Evolutionary conservation across 2,888 invertebrate genomes (phyloP).

Genomic region (Leucania comma): DNA sequence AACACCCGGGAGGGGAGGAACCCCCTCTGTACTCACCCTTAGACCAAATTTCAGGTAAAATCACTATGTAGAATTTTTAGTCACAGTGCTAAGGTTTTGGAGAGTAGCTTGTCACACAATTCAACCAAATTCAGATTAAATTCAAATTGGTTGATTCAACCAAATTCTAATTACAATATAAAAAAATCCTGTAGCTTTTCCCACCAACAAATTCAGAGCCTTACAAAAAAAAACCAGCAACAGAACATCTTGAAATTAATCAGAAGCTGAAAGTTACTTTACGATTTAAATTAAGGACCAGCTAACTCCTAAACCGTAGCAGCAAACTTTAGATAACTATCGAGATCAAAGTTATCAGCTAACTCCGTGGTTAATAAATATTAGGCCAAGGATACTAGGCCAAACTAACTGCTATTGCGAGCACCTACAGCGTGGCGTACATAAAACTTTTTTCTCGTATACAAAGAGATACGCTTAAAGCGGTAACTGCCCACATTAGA

Average conservation of each 20-base stretch:
- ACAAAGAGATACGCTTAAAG: no score
- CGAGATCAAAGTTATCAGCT: slow-evolving; percentile 58
- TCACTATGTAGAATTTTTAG: slow-evolving; percentile 15
- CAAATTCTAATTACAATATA: not conserved
- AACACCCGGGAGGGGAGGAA: slow-evolving; percentile 88
- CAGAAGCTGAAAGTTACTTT: not conserved
- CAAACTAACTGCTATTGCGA: slow-evolving; percentile 26
- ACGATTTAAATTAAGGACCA: not conserved
- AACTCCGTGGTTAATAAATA: slow-evolving; percentile 31
- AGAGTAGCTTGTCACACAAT: not conserved
- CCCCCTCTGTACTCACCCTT: slow-evolving; percentile 88
- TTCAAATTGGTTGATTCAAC: not conserved
- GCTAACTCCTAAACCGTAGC: slow-evolving; percentile 35
- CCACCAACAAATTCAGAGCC: not conserved
- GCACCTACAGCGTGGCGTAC: not conserved
- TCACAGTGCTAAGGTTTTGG: slow-evolving; percentile 40
- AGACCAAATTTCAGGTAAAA: slow-evolving; percentile 90
- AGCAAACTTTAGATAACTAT: slow-evolving; percentile 28
- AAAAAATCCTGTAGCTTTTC: not conserved
- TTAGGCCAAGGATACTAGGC: slow-evolving; percentile 45
- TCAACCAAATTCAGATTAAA: not conserved
- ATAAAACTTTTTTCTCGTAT: slow-evolving; percentile 2
- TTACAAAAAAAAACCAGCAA: not conserved
- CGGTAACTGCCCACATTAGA: no score
- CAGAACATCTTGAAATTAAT: not conserved